A percentile compares a stretch with the other conserved stretches of the same genome.
phyloP scores from a whole-genome alignment of 1,140 invertebrate species.

The Elymnias hypermnestra region DNA sequence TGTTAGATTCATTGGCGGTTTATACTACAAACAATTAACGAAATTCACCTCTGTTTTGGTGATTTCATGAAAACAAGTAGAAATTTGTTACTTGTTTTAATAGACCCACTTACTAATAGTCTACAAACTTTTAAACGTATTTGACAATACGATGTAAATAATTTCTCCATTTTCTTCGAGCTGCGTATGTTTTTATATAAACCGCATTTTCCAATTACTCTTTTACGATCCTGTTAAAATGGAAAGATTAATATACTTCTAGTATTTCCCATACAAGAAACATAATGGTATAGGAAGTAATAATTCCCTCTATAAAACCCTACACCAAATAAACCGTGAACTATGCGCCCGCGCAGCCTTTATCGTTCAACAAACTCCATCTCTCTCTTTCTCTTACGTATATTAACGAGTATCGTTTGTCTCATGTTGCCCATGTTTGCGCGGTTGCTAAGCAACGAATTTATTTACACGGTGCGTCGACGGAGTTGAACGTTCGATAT shows the following conservation, averaged over 20 bases:
- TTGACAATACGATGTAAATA: too few relatives aligned
- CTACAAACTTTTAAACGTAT: too few relatives aligned
- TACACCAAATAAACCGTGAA: conserved; percentile 22
- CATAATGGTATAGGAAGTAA: conserved; percentile 27
- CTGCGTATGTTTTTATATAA: neutral
- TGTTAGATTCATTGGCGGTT: too few relatives aligned
- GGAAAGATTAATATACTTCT: neutral
- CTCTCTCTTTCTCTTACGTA: conserved; percentile 11
- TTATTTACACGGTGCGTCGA: conserved; percentile 30
- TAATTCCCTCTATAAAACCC: conserved; percentile 36
- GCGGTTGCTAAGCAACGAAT: conserved; percentile 34
- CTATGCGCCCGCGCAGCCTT: conserved; percentile 33
- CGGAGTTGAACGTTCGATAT: conserved; percentile 28
- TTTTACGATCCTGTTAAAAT: neutral
- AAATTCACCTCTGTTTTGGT: too few relatives aligned
- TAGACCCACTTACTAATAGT: too few relatives aligned
- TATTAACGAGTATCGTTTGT: neutral
- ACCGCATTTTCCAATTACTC: neutral
- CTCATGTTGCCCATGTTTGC: conserved; percentile 12
- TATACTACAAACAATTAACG: too few relatives aligned
- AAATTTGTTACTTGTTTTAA: too few relatives aligned
- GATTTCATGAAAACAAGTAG: too few relatives aligned
- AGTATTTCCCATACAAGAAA: neutral
- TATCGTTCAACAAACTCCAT: conserved; percentile 38
- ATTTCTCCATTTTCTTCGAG: too few relatives aligned